phyloP scores from a whole-genome alignment of 2,113 vertebrate species.

The Pteropus alecto region DNA sequence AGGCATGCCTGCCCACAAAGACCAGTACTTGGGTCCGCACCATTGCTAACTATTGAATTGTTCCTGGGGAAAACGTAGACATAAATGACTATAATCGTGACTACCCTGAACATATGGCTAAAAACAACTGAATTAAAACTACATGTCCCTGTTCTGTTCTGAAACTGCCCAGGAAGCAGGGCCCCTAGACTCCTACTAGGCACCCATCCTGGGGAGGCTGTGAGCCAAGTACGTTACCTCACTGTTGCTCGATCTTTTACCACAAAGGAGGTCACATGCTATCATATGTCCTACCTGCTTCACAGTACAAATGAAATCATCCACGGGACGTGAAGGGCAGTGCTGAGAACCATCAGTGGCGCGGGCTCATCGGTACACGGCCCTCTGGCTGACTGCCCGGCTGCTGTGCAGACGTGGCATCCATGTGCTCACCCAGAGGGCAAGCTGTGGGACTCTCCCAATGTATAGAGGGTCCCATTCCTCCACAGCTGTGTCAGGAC shows the following conservation, averaged over 20 bases:
- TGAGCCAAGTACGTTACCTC: background rate
- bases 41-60: background rate
- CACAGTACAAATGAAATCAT: background rate
- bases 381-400: background rate
- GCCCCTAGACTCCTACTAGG: background rate
- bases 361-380: accelerated
- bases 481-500: background rate
- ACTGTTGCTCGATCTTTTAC: background rate
- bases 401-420: background rate
- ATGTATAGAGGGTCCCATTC: accelerated
- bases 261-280: background rate
- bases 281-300: background rate
- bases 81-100: background rate
- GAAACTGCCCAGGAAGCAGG: background rate
- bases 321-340: background rate
- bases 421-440: accelerated
- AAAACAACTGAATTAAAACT: background rate
- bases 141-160: background rate
- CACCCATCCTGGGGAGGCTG: background rate
- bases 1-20: background rate
- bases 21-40: background rate
- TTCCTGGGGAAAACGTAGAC: background rate
- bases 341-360: accelerated
- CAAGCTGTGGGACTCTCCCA: background rate
- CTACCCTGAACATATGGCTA: background rate